Conservation (phyloP, 2,888 invertebrate species). For the Callosobruchus maculatus region DNA sequence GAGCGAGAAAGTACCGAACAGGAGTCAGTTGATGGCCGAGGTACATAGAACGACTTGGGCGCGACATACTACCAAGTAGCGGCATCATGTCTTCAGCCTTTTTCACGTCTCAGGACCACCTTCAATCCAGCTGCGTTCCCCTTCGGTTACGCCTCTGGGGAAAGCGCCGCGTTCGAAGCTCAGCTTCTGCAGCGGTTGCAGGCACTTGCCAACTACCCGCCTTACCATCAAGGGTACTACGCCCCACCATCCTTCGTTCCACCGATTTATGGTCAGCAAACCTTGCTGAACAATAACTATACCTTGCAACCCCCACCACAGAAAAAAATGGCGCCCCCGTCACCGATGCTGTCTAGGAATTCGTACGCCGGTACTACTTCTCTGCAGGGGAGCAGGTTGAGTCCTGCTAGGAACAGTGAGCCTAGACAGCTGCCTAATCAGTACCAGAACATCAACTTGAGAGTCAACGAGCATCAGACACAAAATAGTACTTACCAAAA, state of each 20-base stretch:
- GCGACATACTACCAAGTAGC: conserved; percentile 74
- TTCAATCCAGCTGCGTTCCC: not conserved
- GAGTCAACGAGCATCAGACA: too few relatives aligned
- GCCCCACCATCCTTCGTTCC: not conserved
- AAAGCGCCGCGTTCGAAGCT: not conserved
- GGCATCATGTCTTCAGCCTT: not conserved
- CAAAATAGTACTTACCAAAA: not conserved
- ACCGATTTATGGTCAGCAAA: not conserved
- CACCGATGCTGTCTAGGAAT: conserved; percentile 40
- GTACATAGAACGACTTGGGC: conserved; percentile 81
- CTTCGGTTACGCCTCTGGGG: not conserved
- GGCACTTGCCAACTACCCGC: not conserved
- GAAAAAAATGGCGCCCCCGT: conserved; percentile 40
- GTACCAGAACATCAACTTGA: conserved; percentile 29
- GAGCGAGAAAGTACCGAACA: conserved; percentile 81
- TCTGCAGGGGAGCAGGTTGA: conserved; percentile 29
- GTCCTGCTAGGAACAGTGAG: conserved; percentile 38
- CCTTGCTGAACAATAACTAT: conserved; percentile 39
- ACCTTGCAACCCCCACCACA: conserved; percentile 43
- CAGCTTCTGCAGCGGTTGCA: not conserved
- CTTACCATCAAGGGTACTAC: not conserved
- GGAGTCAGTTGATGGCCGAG: conserved; percentile 81
- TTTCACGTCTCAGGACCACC: not conserved
- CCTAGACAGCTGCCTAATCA: conserved; percentile 33
- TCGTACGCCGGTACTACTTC: conserved; percentile 37